Conservation (phyloP, 1,140 invertebrate genomes). For the Trichonephila inaurata region DNA sequence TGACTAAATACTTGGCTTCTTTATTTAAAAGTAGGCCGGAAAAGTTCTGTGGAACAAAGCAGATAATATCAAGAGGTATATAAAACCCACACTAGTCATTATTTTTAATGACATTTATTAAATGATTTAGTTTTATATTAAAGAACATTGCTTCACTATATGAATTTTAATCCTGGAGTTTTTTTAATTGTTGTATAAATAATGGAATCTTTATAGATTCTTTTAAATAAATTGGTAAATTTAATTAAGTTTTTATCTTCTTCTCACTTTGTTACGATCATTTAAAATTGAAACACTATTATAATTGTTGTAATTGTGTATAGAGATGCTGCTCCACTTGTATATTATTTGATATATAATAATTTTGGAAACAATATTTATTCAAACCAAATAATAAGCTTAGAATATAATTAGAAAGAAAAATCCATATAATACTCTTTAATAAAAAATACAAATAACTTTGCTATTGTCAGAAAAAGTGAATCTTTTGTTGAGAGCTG, state of each 20-base stretch:
- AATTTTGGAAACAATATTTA: too few species aligned
- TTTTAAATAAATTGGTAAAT: background rate
- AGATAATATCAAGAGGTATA: background rate
- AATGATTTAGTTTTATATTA: background rate
- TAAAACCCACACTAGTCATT: conserved; percentile 18
- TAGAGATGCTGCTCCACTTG: too few species aligned
- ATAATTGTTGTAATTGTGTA: too few species aligned
- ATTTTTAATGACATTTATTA: conserved; percentile 36
- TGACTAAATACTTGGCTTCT: conserved; percentile 8
- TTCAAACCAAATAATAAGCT: too few species aligned
- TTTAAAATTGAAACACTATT: background rate
- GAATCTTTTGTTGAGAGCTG: too few species aligned
- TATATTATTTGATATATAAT: too few species aligned
- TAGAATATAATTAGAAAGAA: too few species aligned
- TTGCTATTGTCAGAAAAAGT: too few species aligned
- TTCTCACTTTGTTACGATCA: background rate
- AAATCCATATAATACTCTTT: too few species aligned
- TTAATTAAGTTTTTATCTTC: background rate
- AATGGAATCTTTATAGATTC: background rate
- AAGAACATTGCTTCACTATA: background rate
- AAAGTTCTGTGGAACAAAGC: background rate
- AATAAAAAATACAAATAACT: too few species aligned
- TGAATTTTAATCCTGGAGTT: background rate
- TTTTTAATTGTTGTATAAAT: background rate
- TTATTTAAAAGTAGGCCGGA: conserved; percentile 7